A percentile compares a stretch with the other conserved stretches of the same genome.
Conservation (phyloP, 2,797 vertebrate genomes). For the Myotis daubentonii region DNA sequence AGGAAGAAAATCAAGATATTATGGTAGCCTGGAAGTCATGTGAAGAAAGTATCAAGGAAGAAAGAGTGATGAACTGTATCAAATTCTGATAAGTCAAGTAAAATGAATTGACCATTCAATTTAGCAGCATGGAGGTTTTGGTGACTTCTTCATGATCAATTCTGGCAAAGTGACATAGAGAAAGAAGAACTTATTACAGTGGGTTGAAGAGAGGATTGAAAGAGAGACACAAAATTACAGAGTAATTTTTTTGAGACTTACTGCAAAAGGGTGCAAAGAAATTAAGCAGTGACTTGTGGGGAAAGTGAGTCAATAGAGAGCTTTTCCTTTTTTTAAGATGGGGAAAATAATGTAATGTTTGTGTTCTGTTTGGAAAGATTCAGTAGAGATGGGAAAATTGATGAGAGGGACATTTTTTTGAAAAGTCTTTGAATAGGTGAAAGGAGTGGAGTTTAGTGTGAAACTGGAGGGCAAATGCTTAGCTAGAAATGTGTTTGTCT, state of each 20-base stretch:
- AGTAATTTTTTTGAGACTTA: background rate
- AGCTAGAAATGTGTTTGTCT: background rate
- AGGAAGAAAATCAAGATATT: background rate
- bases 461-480: background rate
- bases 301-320: background rate
- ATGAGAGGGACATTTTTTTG: background rate
- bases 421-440: background rate
- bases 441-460: background rate
- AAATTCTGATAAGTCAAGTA: background rate
- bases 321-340: background rate
- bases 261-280: background rate
- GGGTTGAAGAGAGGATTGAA: background rate
- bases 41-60: background rate
- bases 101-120: background rate
- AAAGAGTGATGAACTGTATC: background rate
- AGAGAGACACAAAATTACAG: background rate
- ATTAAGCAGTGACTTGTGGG: background rate
- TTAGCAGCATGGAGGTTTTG: background rate
- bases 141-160: too few relatives aligned
- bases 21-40: background rate
- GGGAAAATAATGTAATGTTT: background rate
- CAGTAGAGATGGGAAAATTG: background rate
- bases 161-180: background rate
- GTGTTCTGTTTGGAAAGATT: constrained; percentile 14
- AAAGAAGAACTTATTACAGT: background rate